Evolutionary conservation across 2,888 invertebrate species (phyloP), one percentile per base, ranked within the genome.

Genomic region (Incurvaria masculella): DNA sequence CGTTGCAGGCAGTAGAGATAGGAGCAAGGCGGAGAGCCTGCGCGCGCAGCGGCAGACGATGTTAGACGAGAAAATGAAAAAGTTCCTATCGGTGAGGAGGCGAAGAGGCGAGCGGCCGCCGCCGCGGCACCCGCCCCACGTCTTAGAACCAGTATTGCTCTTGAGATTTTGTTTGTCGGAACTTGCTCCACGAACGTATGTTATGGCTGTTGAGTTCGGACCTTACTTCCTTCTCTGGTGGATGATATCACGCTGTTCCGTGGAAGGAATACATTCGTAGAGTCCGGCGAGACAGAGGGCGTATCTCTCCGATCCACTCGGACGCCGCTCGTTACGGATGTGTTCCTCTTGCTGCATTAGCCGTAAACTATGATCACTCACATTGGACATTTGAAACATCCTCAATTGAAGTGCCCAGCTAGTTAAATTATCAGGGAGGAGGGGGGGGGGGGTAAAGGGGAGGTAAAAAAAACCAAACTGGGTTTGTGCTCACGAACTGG

Each of bases 21-120:
- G 84, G 79, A 80, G 83, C 72, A 81, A 69, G 60, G 68, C 70
- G 61, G 73, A 70, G 61, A 70, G 83, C 68, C 87, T 88, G 73
- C 83, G 84, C 72, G 83, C 86, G 75, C 89, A 88, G 83, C 88
- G 88, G 64, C 89, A 89, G 72, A 91, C 90, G 76, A 88, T 91
- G 75, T 85, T 93, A 80, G 90, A 91, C 75, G 91, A 92, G 81
- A 91, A 92, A 86, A 93, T 93, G 81, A 89, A 92, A 87, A 92
- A 91, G 76, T 94, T 93, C 80, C 81, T 93, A 81, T 91, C 91
- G 91, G 94, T 94, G 89, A 84, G 84, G 72, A 66, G 68, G 64
- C 66, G 67, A 63, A 58, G 33, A 4, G 11, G 33, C 33, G 33
- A 8, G 14, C 33, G 4, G 11, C 14, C 33, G 11, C 14, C 33